Evolutionary conservation across 1,140 invertebrate genomes (phyloP), one percentile per base, ranked within the genome.

Genomic region (Drosophila ficusphila): DNA sequence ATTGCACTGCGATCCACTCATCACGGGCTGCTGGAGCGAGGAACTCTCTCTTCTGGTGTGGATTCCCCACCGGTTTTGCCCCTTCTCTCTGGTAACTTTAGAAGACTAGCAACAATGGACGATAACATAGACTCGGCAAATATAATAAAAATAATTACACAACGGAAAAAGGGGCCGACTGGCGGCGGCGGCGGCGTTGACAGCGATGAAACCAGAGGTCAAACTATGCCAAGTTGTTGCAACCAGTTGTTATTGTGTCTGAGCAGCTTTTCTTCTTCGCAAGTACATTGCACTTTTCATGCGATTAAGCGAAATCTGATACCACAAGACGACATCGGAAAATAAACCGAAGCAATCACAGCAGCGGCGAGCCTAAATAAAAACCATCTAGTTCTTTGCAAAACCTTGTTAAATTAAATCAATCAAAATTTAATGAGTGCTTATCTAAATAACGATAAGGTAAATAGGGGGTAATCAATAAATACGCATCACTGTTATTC

Each of bases 141-240:
- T 78, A 74, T 83, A 82, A 83, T 82, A 88, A 81, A 85, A 86
- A 85, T 76, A 86, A 85, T 85, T 85, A 83, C 82, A 81, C 64
- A 83, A 83, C 60, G 65, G 82, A 79, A 65, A 65, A 69, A 34
- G 41, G 67, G 56, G 68, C 69, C 64, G 77, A 57, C 67, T 18
- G 74, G 34, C 27, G 36, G 25, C 12, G 44, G 42, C 29, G 47
- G 29, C 52, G 25, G 29, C 36, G 39, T 44, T 49, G 68, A 74
- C 71, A 65, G 53, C 69, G 36, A 74, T 53, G 69, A 65, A 64
- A 39, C 67, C 60, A 85, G 79, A 85, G 79, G 79, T 85, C 79
- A 85, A 86, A 73, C 67, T 76, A 79, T 67, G 69, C 56, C 52
- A 34, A 51, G 58, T 71, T 74, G 74, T 70, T 62, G 29, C 29